phyloP scores from a whole-genome alignment of 92 coral and sea anemone species.

The Porites divaricata region DNA sequence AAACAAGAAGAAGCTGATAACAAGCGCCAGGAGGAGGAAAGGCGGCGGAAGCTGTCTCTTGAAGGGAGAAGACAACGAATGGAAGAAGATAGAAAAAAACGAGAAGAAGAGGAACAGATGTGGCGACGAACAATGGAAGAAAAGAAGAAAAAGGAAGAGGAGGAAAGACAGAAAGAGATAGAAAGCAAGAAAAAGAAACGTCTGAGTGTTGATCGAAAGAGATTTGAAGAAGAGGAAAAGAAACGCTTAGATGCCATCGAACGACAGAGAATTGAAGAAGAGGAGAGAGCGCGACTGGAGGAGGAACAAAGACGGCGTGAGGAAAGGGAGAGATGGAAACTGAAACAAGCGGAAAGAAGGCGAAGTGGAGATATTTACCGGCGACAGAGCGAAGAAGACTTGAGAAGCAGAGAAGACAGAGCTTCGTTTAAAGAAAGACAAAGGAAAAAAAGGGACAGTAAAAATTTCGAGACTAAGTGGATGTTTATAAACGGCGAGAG shows the following conservation, averaged over 20 bases:
- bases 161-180: slow-evolving; percentile 37
- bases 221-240: slow-evolving; percentile 52
- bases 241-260: slow-evolving; percentile 50
- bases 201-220: slow-evolving; percentile 20
- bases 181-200: slow-evolving; percentile 40
- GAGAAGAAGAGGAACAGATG: slow-evolving; percentile 33
- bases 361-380: slow-evolving; percentile 69
- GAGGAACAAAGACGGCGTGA: slow-evolving; percentile 57
- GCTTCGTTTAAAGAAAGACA: slow-evolving; percentile 16
- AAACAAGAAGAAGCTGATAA: slow-evolving; percentile 27
- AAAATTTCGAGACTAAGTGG: slow-evolving; percentile 46
- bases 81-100: slow-evolving; percentile 50
- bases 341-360: slow-evolving; percentile 56
- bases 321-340: slow-evolving; percentile 57
- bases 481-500: slow-evolving; percentile 38
- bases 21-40: slow-evolving; percentile 17
- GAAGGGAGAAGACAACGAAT: slow-evolving; percentile 32
- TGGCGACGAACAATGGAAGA: slow-evolving; percentile 43
- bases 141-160: slow-evolving; percentile 42
- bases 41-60: slow-evolving; percentile 18
- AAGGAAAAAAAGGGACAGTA: slow-evolving; percentile 30
- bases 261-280: slow-evolving; percentile 49
- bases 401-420: slow-evolving; percentile 39
- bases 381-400: slow-evolving; percentile 51
- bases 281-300: slow-evolving; percentile 51